Percentiles rank a stretch among this genome's conserved stretches.
phyloP scores from a whole-genome alignment of 2,797 vertebrate genomes.

The Tenualosa thibaudeaui region DNA sequence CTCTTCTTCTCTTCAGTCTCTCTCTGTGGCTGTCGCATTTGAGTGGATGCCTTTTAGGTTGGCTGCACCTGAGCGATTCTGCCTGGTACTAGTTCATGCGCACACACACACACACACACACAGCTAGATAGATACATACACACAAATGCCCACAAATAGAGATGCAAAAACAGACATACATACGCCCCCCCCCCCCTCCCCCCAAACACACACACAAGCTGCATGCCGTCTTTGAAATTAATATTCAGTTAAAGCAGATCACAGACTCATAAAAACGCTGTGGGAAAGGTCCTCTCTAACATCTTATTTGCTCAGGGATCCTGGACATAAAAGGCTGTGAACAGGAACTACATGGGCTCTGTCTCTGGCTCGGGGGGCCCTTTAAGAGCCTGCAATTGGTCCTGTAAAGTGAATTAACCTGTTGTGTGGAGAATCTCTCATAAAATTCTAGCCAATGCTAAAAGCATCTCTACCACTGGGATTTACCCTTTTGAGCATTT shows the following conservation, averaged over 20 bases:
- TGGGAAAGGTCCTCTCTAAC: background rate
- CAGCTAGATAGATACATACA: background rate
- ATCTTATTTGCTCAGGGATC: background rate
- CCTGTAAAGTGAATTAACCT: background rate
- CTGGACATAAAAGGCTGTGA: background rate
- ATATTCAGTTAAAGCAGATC: background rate
- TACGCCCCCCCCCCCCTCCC: no score
- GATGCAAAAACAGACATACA: no score
- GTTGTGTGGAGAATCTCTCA: background rate
- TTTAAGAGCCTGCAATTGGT: background rate
- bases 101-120: background rate
- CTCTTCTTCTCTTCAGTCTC: background rate
- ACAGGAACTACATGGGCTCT: background rate
- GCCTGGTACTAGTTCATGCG: background rate
- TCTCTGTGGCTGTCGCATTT: background rate
- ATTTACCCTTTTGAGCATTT: no score
- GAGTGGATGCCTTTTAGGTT: conserved; percentile 1
- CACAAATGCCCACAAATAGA: background rate
- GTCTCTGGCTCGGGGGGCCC: background rate
- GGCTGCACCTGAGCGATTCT: conserved; percentile 9
- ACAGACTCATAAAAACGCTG: background rate
- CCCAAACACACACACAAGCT: background rate
- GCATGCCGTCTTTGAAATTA: background rate
- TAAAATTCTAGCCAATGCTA: background rate
- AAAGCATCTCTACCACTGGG: background rate